Evolutionary conservation across 1,140 invertebrate species (phyloP), one percentile per base, ranked within the genome.

Genomic region (Holcopasites calliopsidis): DNA sequence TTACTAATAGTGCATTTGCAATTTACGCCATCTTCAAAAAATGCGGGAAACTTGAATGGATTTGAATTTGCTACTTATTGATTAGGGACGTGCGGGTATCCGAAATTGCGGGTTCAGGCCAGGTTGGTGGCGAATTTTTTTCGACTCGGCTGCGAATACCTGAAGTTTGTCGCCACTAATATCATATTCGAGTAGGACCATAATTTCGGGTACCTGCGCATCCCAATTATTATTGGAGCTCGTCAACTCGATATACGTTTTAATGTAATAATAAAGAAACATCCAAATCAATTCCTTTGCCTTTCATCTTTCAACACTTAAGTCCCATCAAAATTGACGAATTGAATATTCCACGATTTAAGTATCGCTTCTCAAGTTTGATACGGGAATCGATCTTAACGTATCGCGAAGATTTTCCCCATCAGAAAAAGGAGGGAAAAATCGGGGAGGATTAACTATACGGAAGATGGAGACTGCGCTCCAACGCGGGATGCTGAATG

Each of bases 391-490:
- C 50, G 3, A 16, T 52, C 13, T 10, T 75, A 11, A 47, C 13
- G 16, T 35, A 33, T 31, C 1, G 4, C 11, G n/a, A 38, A 8
- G 21, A 57, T 68, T 44, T 31, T 75, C 11, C 23, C n/a, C 3
- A 16, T 18, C 1, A 69, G 66, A 49, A 16, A 28, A 5, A 26
- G 16, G 44, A 16, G 35, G 11, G 33, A 60, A 69, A 69, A 69
- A 66, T 55, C 28, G 23, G 16, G 50, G 7, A 55, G 11, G 13
- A 28, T 66, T 28, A 66, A 60, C 33, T 75, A 57, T 28, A 26
- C 54, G 33, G 40, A 47, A 42, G 70, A 70, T 77, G 61, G 89
- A 88, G 88, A 88, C 85, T 89, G 89, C 88, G 89, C 88, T 82
- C 62, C 61, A 62, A 44, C 54, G 50, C 60, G 72, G 70, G 87